These are phyloP conservation scores for Meriones unguiculatus DNA, from an alignment of 2,113 vertebrate species.

Conservation along the genomic window DNA sequence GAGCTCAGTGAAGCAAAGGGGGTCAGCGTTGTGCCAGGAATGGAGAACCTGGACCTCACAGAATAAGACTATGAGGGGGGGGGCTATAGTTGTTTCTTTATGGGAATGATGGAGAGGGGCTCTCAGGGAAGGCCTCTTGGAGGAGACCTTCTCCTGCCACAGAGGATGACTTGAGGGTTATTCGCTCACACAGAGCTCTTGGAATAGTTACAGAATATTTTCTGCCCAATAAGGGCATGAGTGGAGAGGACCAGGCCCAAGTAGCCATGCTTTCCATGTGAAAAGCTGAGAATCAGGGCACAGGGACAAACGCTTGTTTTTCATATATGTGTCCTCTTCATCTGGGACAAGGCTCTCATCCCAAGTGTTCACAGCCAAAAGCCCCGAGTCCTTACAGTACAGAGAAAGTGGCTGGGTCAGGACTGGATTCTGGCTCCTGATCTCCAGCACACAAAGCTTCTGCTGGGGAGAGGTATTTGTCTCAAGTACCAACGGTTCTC, in stretches of 20 bases:
- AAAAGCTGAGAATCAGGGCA: not conserved
- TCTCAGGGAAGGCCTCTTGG: not conserved
- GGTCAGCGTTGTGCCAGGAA: not conserved
- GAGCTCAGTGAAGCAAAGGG: not conserved
- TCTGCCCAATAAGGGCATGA: not conserved
- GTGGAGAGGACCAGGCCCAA: not conserved
- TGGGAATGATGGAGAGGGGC: not conserved
- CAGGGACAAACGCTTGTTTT: not conserved
- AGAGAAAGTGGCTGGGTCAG: not conserved
- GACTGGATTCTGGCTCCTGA: not conserved
- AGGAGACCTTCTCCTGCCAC: not conserved
- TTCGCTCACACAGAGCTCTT: not conserved
- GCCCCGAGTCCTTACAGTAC: not conserved
- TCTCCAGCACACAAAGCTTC: too few species aligned
- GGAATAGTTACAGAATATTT: not conserved
- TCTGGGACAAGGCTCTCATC: not conserved
- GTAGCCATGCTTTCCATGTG: not conserved
- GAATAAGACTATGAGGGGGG: not conserved
- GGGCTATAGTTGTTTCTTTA: not conserved
- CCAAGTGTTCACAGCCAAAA: not conserved
- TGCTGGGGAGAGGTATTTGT: not conserved
- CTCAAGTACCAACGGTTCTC: not conserved
- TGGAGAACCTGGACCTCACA: not conserved
- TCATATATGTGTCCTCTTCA: not conserved
- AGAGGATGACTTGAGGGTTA: not conserved